Evolutionary conservation across 64 coral and sea anemone genomes (phyloP).

Genomic region (Montipora efflorescens): DNA sequence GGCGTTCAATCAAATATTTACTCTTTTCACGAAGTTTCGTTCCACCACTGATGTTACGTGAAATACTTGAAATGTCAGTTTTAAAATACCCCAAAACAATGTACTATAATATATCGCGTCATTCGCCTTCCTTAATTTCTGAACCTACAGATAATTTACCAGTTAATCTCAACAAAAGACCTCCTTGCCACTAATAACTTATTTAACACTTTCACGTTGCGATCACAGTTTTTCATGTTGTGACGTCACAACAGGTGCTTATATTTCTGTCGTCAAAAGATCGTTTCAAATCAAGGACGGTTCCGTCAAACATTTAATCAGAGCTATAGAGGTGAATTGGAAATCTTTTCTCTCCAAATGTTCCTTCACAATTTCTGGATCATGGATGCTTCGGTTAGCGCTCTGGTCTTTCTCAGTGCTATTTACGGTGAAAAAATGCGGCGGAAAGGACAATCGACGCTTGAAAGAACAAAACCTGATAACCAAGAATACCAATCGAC

Average conservation of each 20-base stretch:
- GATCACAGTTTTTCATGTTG: neutral
- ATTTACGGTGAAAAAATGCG: slow-evolving; percentile 84
- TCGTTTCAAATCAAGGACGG: slow-evolving; percentile 1
- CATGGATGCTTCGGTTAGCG: slow-evolving; percentile 77
- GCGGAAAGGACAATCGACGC: slow-evolving; percentile 9
- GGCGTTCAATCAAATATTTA: too few species aligned
- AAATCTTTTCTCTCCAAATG: slow-evolving; percentile 39
- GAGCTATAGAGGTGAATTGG: neutral
- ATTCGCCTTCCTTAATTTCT: too few species aligned
- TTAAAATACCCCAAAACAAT: too few species aligned
- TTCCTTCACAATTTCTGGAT: slow-evolving; percentile 91
- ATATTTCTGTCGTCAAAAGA: slow-evolving; percentile 10
- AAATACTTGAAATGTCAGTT: too few species aligned
- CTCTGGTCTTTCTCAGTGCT: slow-evolving; percentile 76
- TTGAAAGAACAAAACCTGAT: neutral
- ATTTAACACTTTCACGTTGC: too few species aligned
- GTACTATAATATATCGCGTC: too few species aligned
- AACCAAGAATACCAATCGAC: neutral
- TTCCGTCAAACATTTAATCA: neutral
- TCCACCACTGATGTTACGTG: too few species aligned
- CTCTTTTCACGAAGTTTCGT: too few species aligned
- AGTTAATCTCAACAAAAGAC: too few species aligned
- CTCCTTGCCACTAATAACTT: too few species aligned
- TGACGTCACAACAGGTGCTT: slow-evolving; percentile 90
- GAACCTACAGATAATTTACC: too few species aligned